phyloP scores from a whole-genome alignment of 2,113 vertebrate species.

The Pollimyrus isidori region DNA sequence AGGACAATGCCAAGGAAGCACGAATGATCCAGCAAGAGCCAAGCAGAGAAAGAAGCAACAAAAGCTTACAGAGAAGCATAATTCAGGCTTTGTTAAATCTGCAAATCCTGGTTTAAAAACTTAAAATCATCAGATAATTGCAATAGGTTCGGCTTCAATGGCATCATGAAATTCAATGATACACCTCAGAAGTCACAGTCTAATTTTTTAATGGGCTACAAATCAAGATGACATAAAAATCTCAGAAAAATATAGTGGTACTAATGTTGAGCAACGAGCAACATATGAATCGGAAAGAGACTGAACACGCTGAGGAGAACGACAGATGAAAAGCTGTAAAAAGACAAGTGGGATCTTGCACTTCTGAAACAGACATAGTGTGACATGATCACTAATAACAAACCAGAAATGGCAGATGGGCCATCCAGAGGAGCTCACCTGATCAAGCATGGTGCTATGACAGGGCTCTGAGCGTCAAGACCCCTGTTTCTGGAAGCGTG shows the following conservation, averaged over 20 bases:
- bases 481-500: not conserved
- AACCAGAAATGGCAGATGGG: not conserved
- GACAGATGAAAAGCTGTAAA: not conserved
- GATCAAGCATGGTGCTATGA: not conserved
- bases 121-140: not conserved
- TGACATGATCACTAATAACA: not conserved
- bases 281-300: not conserved
- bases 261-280: not conserved
- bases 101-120: not conserved
- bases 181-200: not conserved
- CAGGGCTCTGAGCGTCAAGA: not conserved
- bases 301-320: no score
- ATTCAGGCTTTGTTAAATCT: not conserved
- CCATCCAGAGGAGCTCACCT: not conserved
- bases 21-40: not conserved
- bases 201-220: not conserved
- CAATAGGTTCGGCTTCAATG: not conserved
- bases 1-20: not conserved
- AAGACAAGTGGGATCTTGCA: not conserved
- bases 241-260: not conserved
- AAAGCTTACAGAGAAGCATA: not conserved
- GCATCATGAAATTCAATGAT: not conserved
- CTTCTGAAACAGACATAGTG: not conserved
- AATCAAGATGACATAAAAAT: not conserved
- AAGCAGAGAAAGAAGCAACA: not conserved